Evolutionary conservation across 2,888 invertebrate genomes (phyloP), one percentile per base, ranked within the genome.

Genomic region (Lasioglossum marginatum): DNA sequence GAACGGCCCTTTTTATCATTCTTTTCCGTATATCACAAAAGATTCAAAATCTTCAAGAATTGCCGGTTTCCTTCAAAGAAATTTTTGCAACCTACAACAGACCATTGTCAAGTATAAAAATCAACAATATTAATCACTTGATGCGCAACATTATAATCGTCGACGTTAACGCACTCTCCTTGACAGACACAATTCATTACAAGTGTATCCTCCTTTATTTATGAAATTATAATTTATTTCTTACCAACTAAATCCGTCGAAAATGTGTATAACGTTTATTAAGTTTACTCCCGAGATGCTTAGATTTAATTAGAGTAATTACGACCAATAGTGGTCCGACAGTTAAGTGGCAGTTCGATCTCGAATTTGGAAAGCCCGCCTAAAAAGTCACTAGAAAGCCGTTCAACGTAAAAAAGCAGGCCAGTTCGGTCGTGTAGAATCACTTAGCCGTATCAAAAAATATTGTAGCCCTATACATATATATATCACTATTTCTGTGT

Each of bases 301-400:
- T 19, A 66, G 19, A 77, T 77, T 83, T 79, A 57, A 72, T 85
- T 34, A 77, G 76, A 34, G 73, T 77, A 40, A 45, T 77, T 80
- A 71, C 60, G 70, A 70, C 63, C 52, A 77, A 81, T 75, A 83
- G 48, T 74, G 27, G 68, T 84, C 80, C 85, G 74, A 57, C 48
- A 77, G 37, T 71, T 63, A 77, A 75, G 27, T 80, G 84, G 85
- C 84, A 85, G 84, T 85, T 85, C 52, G 72, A 68, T 80, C 60
- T 60, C 27, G 48, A 77, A 85, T 85, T 85, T 77, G 68, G 80
- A 85, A 74, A 85, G 70, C 79, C 34, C 52, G 80, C 76, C 80
- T 81, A 81, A 88, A 80, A 81, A 79, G 68, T 82, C 45, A 74
- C 85, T 87, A 85, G 79, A 85, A 87, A 88, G 82, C 81, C 76